Evolutionary conservation across 2,888 invertebrate species (phyloP).

Genomic region (Phyllotreta cruciferae): DNA sequence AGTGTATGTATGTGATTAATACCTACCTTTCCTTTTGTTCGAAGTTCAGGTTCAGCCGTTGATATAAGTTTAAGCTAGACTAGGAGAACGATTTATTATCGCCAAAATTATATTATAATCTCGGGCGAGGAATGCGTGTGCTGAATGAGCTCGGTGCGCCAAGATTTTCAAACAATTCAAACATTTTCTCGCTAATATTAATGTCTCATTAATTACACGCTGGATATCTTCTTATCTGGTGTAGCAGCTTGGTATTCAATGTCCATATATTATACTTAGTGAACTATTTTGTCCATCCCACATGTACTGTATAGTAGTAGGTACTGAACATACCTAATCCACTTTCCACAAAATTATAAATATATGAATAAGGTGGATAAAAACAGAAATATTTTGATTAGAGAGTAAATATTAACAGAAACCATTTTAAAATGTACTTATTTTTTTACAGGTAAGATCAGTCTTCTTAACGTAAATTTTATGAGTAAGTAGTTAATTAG

Average conservation of each 20-base stretch:
- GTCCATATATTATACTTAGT: background rate
- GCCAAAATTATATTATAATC: constrained; percentile 25
- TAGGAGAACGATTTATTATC: constrained; percentile 21
- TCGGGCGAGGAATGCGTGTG: constrained; percentile 22
- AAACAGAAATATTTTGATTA: too few species aligned
- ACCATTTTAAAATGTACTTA: too few species aligned
- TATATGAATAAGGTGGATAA: too few species aligned
- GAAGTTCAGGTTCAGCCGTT: constrained; percentile 44
- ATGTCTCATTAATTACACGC: constrained; percentile 26
- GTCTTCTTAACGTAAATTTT: too few species aligned
- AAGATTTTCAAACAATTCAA: constrained; percentile 24
- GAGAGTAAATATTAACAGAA: too few species aligned
- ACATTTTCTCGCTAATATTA: constrained; percentile 22
- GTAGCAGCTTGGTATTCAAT: background rate
- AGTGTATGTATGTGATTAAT: constrained; percentile 47
- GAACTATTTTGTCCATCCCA: too few species aligned
- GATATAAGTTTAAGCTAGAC: constrained; percentile 26
- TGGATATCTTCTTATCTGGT: constrained; percentile 15
- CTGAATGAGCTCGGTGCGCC: constrained; percentile 20
- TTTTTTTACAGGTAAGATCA: too few species aligned
- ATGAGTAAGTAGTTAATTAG: too few species aligned
- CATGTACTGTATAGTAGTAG: too few species aligned
- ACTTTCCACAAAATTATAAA: too few species aligned
- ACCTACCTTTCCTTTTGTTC: constrained; percentile 34
- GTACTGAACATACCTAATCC: too few species aligned